Conservation (phyloP, 2,888 invertebrate species). For the Hydrotaea diabolus region DNA sequence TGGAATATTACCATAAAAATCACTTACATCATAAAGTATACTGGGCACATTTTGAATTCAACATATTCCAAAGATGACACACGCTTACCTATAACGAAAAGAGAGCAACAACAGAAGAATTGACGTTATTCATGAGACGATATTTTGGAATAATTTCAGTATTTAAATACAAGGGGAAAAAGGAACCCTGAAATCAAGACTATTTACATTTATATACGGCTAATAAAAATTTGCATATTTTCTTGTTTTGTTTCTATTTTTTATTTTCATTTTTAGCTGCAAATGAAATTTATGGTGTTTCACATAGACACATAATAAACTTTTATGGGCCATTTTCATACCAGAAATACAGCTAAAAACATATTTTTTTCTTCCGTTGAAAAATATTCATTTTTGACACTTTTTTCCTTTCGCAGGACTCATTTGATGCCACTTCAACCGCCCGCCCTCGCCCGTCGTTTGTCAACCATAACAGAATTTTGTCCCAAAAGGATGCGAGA, state of each 20-base stretch:
- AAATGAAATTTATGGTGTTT: conserved; percentile 51
- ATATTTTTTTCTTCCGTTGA: not conserved
- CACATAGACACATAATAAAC: conserved; percentile 35
- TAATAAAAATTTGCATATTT: conserved; percentile 51
- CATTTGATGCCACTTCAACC: conserved; percentile 15
- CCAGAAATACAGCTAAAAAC: conserved; percentile 36
- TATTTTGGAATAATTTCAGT: not conserved
- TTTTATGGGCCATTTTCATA: conserved; percentile 44
- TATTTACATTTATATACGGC: conserved; percentile 37
- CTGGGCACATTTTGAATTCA: not conserved
- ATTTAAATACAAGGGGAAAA: conserved; percentile 9
- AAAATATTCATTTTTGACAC: conserved; percentile 24
- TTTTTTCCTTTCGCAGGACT: conserved; percentile 1
- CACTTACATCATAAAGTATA: not conserved
- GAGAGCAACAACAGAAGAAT: conserved; percentile 23
- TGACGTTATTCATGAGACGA: conserved; percentile 20
- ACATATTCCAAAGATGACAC: not conserved
- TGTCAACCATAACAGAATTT: conserved; percentile 30
- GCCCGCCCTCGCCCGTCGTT: not conserved
- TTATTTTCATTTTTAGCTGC: not conserved
- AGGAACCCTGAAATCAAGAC: conserved; percentile 7
- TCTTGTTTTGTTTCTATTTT: not conserved
- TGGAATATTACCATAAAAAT: not conserved
- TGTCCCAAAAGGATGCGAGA: not conserved
- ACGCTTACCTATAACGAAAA: conserved; percentile 52